A percentile compares a stretch with the other conserved stretches of the same genome.
These are phyloP conservation scores for Tethea ocularis DNA, from an alignment of 2,888 invertebrate species.

Conservation along the genomic window DNA sequence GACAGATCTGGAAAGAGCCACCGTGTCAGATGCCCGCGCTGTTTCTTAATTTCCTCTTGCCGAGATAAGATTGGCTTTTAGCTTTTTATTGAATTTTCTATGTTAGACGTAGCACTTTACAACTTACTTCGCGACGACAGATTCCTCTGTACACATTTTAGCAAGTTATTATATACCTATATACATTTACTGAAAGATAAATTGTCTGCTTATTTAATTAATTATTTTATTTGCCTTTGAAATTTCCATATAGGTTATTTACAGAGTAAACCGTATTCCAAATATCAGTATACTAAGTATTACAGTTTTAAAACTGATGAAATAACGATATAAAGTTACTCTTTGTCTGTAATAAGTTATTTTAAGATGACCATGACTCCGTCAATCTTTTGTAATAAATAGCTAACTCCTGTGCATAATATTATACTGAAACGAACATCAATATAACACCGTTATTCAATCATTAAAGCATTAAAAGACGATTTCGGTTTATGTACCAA, in stretches of 20 bases:
- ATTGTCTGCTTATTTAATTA: too few relatives aligned
- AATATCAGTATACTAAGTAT: too few relatives aligned
- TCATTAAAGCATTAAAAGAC: background rate
- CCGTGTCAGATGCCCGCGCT: slow-evolving; percentile 83
- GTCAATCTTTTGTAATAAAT: background rate
- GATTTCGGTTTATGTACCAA: slow-evolving; percentile 23
- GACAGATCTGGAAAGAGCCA: slow-evolving; percentile 76
- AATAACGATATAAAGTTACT: too few relatives aligned
- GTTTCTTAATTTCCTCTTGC: slow-evolving; percentile 83
- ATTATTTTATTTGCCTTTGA: too few relatives aligned
- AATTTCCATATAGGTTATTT: too few relatives aligned
- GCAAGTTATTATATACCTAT: background rate
- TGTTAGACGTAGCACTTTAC: slow-evolving; percentile 74
- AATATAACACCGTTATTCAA: background rate
- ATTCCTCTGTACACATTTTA: slow-evolving; percentile 16
- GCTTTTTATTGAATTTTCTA: slow-evolving; percentile 84
- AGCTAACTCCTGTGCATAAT: background rate
- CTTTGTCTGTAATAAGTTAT: too few relatives aligned
- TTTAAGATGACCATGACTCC: too few relatives aligned
- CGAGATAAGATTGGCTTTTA: slow-evolving; percentile 83
- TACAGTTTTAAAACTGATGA: too few relatives aligned
- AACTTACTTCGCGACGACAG: slow-evolving; percentile 48
- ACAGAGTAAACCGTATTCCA: too few relatives aligned
- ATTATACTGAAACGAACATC: background rate
- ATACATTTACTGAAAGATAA: too few relatives aligned